A percentile compares a stretch with the other conserved stretches of the same genome.
Conservation (phyloP, 2,888 invertebrate species). For the Nomada ruficornis region DNA sequence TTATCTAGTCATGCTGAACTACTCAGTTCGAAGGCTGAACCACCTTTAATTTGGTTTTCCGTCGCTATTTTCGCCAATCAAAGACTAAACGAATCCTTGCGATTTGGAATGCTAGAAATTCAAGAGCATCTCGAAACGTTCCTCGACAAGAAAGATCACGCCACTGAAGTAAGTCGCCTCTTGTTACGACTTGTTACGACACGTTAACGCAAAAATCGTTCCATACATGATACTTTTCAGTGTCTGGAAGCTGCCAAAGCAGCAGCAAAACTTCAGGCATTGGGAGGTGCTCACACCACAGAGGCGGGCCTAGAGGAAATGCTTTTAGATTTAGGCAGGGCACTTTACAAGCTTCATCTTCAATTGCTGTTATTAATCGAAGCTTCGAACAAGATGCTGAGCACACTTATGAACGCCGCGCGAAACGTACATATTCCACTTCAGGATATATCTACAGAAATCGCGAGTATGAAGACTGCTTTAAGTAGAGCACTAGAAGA, state of each 20-base stretch:
- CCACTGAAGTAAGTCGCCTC: conserved; percentile 88
- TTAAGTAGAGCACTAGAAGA: conserved; percentile 87
- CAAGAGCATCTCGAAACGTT: conserved; percentile 98
- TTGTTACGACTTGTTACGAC: not conserved
- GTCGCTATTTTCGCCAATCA: conserved; percentile 89
- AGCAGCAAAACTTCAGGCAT: conserved; percentile 90
- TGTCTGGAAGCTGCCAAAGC: conserved; percentile 93
- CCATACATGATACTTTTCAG: conserved; percentile 83
- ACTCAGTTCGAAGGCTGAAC: conserved; percentile 88
- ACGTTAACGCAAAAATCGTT: not conserved
- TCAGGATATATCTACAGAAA: conserved; percentile 88
- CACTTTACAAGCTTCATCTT: conserved; percentile 96
- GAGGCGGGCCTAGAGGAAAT: conserved; percentile 89
- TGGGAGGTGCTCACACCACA: conserved; percentile 87
- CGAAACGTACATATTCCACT: conserved; percentile 87
- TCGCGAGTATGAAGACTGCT: conserved; percentile 86
- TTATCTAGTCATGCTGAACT: conserved; percentile 86
- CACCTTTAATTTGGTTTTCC: conserved; percentile 95
- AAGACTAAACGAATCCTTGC: conserved; percentile 92
- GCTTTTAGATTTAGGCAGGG: conserved; percentile 92
- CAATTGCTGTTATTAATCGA: conserved; percentile 95
- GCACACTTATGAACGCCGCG: conserved; percentile 87
- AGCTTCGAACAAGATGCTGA: conserved; percentile 93
- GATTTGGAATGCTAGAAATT: conserved; percentile 95
- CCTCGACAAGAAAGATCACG: conserved; percentile 95